Evolutionary conservation across 2,888 invertebrate genomes (phyloP).

Genomic region (Dilophus febrilis): DNA sequence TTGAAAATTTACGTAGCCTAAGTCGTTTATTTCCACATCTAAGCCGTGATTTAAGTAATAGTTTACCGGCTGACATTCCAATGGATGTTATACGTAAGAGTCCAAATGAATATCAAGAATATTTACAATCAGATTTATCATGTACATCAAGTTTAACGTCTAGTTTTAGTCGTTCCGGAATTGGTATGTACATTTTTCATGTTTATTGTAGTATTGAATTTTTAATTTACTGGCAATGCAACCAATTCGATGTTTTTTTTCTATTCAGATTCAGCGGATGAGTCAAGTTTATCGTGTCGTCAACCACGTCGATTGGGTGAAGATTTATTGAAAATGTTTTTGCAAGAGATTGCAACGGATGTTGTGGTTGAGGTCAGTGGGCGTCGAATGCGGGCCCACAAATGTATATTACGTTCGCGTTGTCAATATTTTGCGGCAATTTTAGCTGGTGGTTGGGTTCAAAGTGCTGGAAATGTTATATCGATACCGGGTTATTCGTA

Average conservation of each 20-base stretch:
- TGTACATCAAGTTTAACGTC: slow-evolving; percentile 39
- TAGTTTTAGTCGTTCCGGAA: slow-evolving; percentile 37
- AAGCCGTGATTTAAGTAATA: slow-evolving; percentile 30
- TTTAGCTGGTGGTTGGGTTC: slow-evolving; percentile 71
- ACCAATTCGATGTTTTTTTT: no score
- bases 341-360: slow-evolving; percentile 80
- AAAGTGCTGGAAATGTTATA: slow-evolving; percentile 63
- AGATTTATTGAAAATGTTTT: slow-evolving; percentile 76
- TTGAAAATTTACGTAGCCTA: slow-evolving; percentile 38
- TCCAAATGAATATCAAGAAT: slow-evolving; percentile 31
- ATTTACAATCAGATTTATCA: slow-evolving; percentile 33
- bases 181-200: slow-evolving; percentile 22
- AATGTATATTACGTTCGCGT: slow-evolving; percentile 76
- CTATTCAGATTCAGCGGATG: slow-evolving; percentile 31
- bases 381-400: slow-evolving; percentile 70
- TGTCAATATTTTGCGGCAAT: slow-evolving; percentile 89
- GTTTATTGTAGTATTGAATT: no score
- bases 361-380: slow-evolving; percentile 73
- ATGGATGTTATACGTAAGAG: slow-evolving; percentile 17
- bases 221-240: no score
- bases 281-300: slow-evolving; percentile 29
- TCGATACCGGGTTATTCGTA: slow-evolving; percentile 69
- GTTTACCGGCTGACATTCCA: slow-evolving; percentile 26
- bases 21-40: slow-evolving; percentile 46
- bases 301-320: slow-evolving; percentile 56